Base-by-base conservation (phyloP, 1,140 invertebrate genomes). In the Sycobia sp. region DNA sequence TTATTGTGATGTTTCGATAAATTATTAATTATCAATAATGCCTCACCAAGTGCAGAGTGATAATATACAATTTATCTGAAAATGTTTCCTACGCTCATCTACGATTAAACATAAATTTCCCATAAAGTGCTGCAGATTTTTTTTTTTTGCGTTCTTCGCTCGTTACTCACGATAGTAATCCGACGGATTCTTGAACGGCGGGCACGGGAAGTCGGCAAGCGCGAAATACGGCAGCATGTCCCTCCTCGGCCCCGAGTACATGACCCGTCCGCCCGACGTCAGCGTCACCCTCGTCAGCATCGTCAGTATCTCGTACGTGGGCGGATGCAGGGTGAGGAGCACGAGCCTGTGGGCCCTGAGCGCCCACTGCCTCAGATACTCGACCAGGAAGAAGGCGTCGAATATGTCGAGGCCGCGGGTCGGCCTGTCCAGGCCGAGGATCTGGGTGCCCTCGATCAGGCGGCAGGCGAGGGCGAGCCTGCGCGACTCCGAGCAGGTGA, bases 351-450 rank as follows among this genome's bases (percentile, higher is more conserved):
- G 80, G 50, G 91, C 90, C 20, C 91, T 86, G 49, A 86, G 87
- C 0, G 94, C 93, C 95, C 95, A 97, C 75, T 96, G 94, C 53
- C 94, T 87, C 38, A 97, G 79, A 78, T 96, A 97, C 76, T 97
- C 95, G 23, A 97, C 89, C 14, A 97, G 78, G 76, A 97, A 97
- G 80, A 97, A 97, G 0, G 94, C 94, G 73, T 98, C 95, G 67
- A 97, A 97, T 58, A 97, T 96, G 70, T 98, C 95, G 89, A 98
- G 93, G 49, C 93, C 93, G 71, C 89, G 88, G 0, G 94, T 95
- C 3, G 95, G 92, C 77, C 94, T 91, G 74, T 97, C 94, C 23
- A 97, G 80, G 2, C 95, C 84, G 0, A 97, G 82, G 34, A 97
- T 86, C 55, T 94, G 92, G 50, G 90, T 89, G 73, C 93, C 90